Percentiles rank a stretch among this genome's conserved stretches.
Conservation (phyloP, 2,888 invertebrate species). For the Aquatica leii region DNA sequence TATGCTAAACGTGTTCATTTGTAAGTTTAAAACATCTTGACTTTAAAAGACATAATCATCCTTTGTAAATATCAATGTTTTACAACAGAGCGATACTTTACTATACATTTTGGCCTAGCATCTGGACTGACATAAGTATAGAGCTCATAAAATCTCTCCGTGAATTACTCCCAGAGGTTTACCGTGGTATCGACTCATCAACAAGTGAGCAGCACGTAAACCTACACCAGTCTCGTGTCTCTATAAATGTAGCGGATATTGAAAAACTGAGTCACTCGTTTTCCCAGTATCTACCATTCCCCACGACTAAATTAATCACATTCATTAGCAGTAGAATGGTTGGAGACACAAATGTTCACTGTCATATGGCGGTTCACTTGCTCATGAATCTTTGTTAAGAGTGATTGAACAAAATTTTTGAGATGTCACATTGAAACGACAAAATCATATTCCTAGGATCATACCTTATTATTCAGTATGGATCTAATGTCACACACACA, state of each 20-base stretch:
- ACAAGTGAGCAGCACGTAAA: constrained; percentile 21
- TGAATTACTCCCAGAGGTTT: not conserved
- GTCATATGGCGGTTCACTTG: constrained; percentile 32
- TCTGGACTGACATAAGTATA: not conserved
- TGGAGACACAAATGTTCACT: not conserved
- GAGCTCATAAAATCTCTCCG: not conserved
- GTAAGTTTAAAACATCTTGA: not conserved
- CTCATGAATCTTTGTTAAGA: constrained; percentile 5
- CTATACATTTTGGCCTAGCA: not conserved
- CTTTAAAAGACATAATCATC: no score
- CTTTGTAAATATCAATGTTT: not conserved
- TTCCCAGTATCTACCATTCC: not conserved
- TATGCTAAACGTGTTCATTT: not conserved
- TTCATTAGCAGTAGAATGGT: not conserved
- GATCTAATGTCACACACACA: not conserved
- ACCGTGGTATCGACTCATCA: not conserved
- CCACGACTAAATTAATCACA: not conserved
- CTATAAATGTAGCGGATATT: constrained; percentile 1
- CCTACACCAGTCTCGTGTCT: constrained; percentile 16
- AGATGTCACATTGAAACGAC: constrained; percentile 15
- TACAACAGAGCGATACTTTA: not conserved
- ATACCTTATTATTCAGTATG: not conserved
- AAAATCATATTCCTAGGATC: not conserved
- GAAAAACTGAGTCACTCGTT: not conserved
- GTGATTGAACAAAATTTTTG: constrained; percentile 5